Base-by-base conservation (phyloP, 2,888 invertebrate species). In the Drosophila fulvimacula region DNA sequence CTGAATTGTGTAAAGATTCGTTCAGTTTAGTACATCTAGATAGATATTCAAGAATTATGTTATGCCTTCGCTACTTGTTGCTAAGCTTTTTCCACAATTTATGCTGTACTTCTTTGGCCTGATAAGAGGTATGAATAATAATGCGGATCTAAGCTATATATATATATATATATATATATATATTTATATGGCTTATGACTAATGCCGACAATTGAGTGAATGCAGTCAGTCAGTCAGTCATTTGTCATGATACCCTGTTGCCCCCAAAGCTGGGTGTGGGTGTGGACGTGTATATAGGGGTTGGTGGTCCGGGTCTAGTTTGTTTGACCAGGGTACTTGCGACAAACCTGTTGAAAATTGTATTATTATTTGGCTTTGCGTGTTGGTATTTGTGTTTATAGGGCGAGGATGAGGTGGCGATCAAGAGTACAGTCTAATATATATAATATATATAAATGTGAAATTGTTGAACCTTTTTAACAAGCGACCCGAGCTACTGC, bases 101-200 rank as follows among this genome's bases (percentile, higher is more conserved):
- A 51, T 58, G 24, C 36, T 62, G 2, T 4, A 56, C 17, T 53
- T 49, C 36, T 19, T 41, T 41, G 3, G 24, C 4, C 61, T 56
- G 74, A 78, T 76, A 78, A 76, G 78, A 48, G 55, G 10, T 59
- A 69, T 73, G 78, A 76, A 78, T 76, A 76, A 76, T 76, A 78
- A 53, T 76, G 78, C 78, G 64, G 75, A 77, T 64, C 57, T 53
- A 60, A 44, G 56, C 19, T 56, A 41, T 27, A 46, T 39, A 53
- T 69, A 57, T 64, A 32, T 30, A 17, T 48, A 10, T 27, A 46
- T 65, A 53, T 60, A 53, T 69, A 57, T 64, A 32, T 30, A 17
- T 48, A 10, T 27, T 30, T 65, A 53, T 60, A 70, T 53, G 15
- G 24, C 34, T 44, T 32, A 68, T 75, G 74, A 75, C 62, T 75